Evolutionary conservation across 2,888 invertebrate genomes (phyloP), one percentile per base, ranked within the genome.

Genomic region (Ormyrus labotus): DNA sequence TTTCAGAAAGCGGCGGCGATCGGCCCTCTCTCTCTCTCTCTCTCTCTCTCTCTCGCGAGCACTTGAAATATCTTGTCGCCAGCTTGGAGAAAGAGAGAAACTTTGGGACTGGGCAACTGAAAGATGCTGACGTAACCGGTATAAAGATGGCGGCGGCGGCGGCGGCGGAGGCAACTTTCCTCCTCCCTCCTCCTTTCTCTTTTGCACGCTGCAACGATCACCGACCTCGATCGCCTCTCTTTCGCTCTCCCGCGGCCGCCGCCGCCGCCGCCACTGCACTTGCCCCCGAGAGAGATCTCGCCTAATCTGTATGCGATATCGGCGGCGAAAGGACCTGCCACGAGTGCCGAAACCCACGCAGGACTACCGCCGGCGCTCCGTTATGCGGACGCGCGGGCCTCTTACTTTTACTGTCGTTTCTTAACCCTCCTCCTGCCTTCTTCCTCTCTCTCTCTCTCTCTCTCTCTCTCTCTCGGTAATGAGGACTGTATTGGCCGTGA

Each of bases 21-120:
- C 68, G 19, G 45, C 65, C 34, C 70, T 77, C 78, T 64, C 75
- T 34, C 34, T 34, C 34, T 34, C 34, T 34, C 34, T 63, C 65
- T 79, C 76, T 81, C 81, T 79, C 79, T 79, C 79, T 82, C n/a
- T 0, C 13, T 19, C 7, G 61, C 51, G 48, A 76, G 82, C 89
- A 90, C 90, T 90, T 90, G 90, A 90, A 90, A 90, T 90, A 90
- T 90, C 89, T 90, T 88, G 90, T 89, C 89, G 89, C 90, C 90
- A 85, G 86, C 85, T 8, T 57, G 65, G 69, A 48, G 87, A 87
- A 85, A 89, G 86, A 87, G 88, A 87, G 86, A 90, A 90, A 90
- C 88, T 90, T 90, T 89, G 88, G 86, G 65, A 64, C 65, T 70
- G 75, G 75, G 63, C 78, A 70, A 87, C 88, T 87, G 89, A 90